Evolutionary conservation across 2,888 invertebrate species (phyloP).

Genomic region (Coelinius sp.): DNA sequence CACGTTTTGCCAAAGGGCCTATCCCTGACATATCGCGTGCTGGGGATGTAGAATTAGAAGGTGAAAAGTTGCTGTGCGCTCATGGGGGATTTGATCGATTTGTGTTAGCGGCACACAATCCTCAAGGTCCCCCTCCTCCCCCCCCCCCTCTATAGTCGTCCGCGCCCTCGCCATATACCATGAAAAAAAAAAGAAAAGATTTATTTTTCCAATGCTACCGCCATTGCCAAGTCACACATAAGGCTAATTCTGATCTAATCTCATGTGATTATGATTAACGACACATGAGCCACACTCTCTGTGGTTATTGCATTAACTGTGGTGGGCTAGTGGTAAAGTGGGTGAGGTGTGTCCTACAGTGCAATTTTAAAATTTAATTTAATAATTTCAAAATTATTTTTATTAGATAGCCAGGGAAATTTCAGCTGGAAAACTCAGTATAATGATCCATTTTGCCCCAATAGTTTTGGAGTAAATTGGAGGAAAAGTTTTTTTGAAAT

Average conservation of each 20-base stretch:
- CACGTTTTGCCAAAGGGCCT: constrained; percentile 1
- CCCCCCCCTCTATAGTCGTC: not conserved
- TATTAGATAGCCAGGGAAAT: not conserved
- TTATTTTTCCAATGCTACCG: not conserved
- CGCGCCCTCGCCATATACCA: not conserved
- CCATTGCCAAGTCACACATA: not conserved
- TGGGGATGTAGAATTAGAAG: not conserved
- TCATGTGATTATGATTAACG: constrained; percentile 19
- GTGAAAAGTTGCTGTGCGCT: not conserved
- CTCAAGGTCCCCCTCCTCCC: constrained; percentile 1
- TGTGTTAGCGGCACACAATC: constrained; percentile 8
- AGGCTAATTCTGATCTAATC: constrained; percentile 29
- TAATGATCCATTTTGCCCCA: too few species aligned
- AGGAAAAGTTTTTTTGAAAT: not conserved
- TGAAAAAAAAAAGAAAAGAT: not conserved
- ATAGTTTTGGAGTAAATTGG: too few species aligned
- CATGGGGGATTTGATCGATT: constrained; percentile 5
- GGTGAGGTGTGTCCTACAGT: not conserved
- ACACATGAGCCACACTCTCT: not conserved
- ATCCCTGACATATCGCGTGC: constrained; percentile 1
- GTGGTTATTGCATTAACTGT: not conserved
- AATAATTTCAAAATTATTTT: not conserved
- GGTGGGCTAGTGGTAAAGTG: too few species aligned
- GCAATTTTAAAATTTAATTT: too few species aligned
- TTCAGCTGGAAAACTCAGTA: not conserved